Evolutionary conservation across 2,888 invertebrate genomes (phyloP).

Genomic region (Cerceris rybyensis): DNA sequence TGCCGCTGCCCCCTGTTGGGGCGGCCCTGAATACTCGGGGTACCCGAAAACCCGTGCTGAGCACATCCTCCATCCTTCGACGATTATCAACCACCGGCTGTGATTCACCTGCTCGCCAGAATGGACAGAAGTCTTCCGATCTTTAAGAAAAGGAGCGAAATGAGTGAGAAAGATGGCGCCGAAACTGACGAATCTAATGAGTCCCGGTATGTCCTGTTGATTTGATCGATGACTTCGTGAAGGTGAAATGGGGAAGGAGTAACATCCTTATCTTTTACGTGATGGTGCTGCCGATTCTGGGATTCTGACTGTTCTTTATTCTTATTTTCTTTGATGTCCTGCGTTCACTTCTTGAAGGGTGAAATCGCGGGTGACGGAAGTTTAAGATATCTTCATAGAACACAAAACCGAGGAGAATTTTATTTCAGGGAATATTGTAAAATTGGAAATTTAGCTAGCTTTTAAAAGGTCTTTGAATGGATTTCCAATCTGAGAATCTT

Average conservation of each 20-base stretch:
- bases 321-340: too few species aligned
- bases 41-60: conserved; percentile 52
- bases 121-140: conserved; percentile 45
- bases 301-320: not conserved
- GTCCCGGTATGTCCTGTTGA: conserved; percentile 42
- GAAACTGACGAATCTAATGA: conserved; percentile 63
- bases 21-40: conserved; percentile 46
- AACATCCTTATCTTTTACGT: conserved; percentile 51
- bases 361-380: not conserved
- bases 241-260: conserved; percentile 13
- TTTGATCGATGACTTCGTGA: conserved; percentile 66
- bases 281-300: conserved; percentile 26
- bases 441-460: too few species aligned
- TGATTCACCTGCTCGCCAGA: conserved; percentile 61
- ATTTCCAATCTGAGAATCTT: too few species aligned
- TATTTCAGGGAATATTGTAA: too few species aligned
- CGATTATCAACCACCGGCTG: conserved; percentile 48
- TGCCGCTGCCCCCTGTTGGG: conserved; percentile 68
- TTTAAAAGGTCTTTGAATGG: too few species aligned
- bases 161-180: conserved; percentile 62
- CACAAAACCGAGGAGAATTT: too few species aligned
- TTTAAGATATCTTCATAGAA: too few species aligned
- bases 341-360: not conserved
- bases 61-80: conserved; percentile 24
- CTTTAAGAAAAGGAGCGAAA: conserved; percentile 33